Conservation (phyloP, 1,140 invertebrate species). For the Homalodisca vitripennis region DNA sequence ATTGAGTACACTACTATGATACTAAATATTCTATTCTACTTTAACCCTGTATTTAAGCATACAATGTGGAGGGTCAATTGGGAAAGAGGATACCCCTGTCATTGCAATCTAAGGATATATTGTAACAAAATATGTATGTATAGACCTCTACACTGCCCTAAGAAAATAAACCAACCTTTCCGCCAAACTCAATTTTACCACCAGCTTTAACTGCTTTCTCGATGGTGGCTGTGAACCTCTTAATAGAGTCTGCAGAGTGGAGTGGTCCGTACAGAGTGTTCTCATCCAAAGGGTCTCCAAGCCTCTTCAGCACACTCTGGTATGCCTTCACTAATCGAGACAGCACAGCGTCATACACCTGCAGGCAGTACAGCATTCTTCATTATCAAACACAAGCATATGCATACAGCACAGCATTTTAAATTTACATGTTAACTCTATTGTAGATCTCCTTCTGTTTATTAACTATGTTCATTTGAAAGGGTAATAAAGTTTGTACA, state of each 20-base stretch:
- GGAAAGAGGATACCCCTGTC: too few species aligned
- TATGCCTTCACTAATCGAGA: constrained; percentile 76
- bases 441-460: not conserved
- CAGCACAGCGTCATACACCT: constrained; percentile 73
- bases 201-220: constrained; percentile 71
- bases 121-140: not conserved
- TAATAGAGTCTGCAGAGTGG: constrained; percentile 76
- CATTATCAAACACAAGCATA: not conserved
- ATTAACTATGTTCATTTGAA: not conserved
- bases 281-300: constrained; percentile 90
- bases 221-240: constrained; percentile 76
- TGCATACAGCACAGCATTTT: not conserved
- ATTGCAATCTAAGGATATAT: not conserved
- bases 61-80: too few species aligned
- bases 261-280: constrained; percentile 90
- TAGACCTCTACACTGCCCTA: too few species aligned
- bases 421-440: not conserved
- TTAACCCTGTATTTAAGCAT: too few species aligned
- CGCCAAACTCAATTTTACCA: constrained; percentile 86
- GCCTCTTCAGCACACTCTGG: constrained; percentile 68
- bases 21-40: too few species aligned
- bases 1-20: too few species aligned
- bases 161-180: constrained; percentile 66
- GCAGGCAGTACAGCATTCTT: not conserved
- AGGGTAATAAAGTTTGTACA: not conserved